Conservation (phyloP, 2,888 invertebrate genomes). For the Apeira syringaria region DNA sequence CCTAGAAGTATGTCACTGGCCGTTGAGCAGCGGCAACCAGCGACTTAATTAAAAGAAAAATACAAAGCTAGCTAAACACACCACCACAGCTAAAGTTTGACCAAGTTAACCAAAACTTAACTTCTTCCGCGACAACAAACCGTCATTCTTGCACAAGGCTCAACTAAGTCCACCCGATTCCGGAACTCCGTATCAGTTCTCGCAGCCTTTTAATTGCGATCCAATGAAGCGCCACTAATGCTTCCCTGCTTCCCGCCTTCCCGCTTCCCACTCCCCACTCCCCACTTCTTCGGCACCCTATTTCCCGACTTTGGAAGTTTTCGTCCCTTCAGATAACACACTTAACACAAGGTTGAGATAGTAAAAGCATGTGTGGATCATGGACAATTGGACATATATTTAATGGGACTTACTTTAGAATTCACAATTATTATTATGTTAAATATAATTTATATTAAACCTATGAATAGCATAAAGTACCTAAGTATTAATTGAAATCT, state of each 20-base stretch:
- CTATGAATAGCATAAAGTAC: too few relatives aligned
- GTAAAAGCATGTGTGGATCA: constrained; percentile 10
- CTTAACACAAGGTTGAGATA: constrained; percentile 13
- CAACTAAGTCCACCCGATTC: constrained; percentile 25
- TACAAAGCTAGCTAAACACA: too few relatives aligned
- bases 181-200: constrained; percentile 51
- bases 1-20: too few relatives aligned
- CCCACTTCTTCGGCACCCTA: constrained; percentile 22
- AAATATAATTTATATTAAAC: too few relatives aligned
- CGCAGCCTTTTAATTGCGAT: constrained; percentile 73
- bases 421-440: too few relatives aligned
- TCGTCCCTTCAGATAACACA: constrained; percentile 33
- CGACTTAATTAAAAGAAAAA: too few relatives aligned
- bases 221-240: constrained; percentile 76
- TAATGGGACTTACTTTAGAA: too few relatives aligned
- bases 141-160: constrained; percentile 22
- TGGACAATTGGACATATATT: too few relatives aligned
- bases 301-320: constrained; percentile 30
- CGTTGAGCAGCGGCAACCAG: too few relatives aligned
- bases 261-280: constrained; percentile 25
- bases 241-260: constrained; percentile 38
- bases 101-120: neutral
- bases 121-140: neutral
- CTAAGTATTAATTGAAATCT: too few relatives aligned
- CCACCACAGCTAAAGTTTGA: neutral